A percentile compares a stretch with the other conserved stretches of the same genome.
phyloP scores from a whole-genome alignment of 2,888 invertebrate species.

The Eristalis pertinax region DNA sequence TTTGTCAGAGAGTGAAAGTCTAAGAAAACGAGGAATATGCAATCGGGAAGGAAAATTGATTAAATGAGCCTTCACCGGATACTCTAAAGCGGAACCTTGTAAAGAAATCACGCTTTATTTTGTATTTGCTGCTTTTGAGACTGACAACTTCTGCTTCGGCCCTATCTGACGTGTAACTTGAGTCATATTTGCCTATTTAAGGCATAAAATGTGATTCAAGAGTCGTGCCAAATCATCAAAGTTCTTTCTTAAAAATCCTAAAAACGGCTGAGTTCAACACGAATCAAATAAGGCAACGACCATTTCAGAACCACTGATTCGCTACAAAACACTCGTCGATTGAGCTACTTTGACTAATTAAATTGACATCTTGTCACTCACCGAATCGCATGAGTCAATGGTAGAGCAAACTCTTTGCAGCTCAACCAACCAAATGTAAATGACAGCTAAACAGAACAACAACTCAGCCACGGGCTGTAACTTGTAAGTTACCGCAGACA shows the following conservation, averaged over 20 bases:
- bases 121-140: no score
- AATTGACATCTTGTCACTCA: conserved; percentile 62
- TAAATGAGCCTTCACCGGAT: neutral
- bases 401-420: conserved; percentile 23
- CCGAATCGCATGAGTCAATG: conserved; percentile 22
- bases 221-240: no score
- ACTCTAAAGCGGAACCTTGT: neutral
- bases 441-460: conserved; percentile 40
- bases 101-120: no score
- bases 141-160: no score
- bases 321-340: neutral
- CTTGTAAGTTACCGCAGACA: conserved; percentile 31
- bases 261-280: neutral
- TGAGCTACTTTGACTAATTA: conserved; percentile 53
- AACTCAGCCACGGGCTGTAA: conserved; percentile 41
- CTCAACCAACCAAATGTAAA: conserved; percentile 60
- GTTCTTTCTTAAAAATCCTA: no score
- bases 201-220: no score
- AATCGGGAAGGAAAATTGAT: conserved; percentile 6
- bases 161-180: no score
- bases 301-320: neutral
- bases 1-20: conserved; percentile 18
- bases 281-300: neutral
- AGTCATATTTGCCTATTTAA: no score
- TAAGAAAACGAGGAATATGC: neutral